These are phyloP conservation scores for Pseudomugil tenellus DNA, from an alignment of 2,797 vertebrate species.

Conservation along the genomic window DNA sequence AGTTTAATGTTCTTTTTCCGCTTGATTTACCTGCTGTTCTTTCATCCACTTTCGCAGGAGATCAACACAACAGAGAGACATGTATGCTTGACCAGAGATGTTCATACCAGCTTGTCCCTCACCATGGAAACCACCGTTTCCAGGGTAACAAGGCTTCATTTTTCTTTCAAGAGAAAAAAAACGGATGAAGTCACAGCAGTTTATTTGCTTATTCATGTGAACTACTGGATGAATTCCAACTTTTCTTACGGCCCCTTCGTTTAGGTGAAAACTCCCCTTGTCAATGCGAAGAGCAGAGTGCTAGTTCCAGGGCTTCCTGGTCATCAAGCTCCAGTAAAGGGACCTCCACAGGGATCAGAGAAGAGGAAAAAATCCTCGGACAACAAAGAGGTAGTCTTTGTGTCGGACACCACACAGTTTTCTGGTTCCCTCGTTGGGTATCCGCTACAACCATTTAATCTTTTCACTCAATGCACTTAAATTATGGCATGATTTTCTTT, in stretches of 20 bases:
- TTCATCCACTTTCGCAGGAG: slow-evolving; percentile 57
- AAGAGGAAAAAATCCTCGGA: slow-evolving; percentile 88
- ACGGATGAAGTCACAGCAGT: no score
- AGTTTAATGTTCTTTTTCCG: no score
- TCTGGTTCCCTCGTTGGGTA: background rate
- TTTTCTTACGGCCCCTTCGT: background rate
- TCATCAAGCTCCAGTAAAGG: slow-evolving; percentile 86
- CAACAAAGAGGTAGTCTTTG: slow-evolving; percentile 83
- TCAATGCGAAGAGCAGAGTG: slow-evolving; percentile 88
- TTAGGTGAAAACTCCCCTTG: slow-evolving; percentile 92
- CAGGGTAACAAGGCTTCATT: slow-evolving; percentile 84
- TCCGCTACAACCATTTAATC: background rate
- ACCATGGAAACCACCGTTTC: slow-evolving; percentile 88
- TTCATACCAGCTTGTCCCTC: slow-evolving; percentile 87
- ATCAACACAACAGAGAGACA: slow-evolving; percentile 89
- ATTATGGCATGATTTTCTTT: background rate
- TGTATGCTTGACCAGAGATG: slow-evolving; percentile 91
- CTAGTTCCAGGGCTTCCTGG: slow-evolving; percentile 93
- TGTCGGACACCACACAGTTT: background rate
- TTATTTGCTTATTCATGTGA: background rate
- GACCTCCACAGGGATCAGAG: slow-evolving; percentile 70
- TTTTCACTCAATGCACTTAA: background rate
- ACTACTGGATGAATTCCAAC: background rate
- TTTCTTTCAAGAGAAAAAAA: background rate
- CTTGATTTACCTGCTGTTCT: background rate